Base-by-base conservation (phyloP, 2,888 invertebrate genomes). In the Zaprionus bogoriensis region DNA sequence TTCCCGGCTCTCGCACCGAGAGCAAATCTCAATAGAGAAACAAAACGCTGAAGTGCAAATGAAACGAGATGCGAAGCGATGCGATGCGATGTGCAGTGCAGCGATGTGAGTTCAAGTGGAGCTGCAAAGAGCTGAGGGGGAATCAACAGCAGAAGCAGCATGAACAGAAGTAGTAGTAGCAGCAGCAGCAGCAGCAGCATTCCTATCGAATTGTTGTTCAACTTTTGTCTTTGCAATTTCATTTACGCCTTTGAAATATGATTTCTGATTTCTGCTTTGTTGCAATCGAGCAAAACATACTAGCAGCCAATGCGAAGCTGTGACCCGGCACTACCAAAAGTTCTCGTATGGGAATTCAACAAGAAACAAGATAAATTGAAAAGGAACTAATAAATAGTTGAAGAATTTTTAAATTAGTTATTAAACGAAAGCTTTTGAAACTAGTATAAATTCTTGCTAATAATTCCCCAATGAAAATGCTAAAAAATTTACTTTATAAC, bases 21-120 rank as follows among this genome's bases (percentile, higher is more conserved):
- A 47, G 39, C 65, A 59, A 62, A 59, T 67, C 77, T 68, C 74
- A 67, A 75, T 63, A 20, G 65, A 39, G 74, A 67, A 74, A 67
- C 74, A 67, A 70, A 70, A 71, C 55, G 67, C 75, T 75, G 63
- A 64, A 75, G 75, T 76, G 74, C 67, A 76, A 77, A 78, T 78
- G 63, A 68, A 77, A 74, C 62, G 71, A 62, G 58, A 74, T 67
- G 65, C 23, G 54, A 51, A 38, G 32, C 45, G 47, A 51, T 44
- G 36, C 3, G 52, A 53, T 57, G 60, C 2, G 41, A 65, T 57
- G 47, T 5, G 20, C 44, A 28, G 36, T 52, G 58, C 28, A 9
- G 7, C 20, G 22, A 17, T 23, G 42, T 12, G 23, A 23, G 20
- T 42, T 17, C 42, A 30, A 22, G 36, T 47, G 22, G 12, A 30